Percentiles rank a stretch among this genome's conserved stretches.
These are phyloP conservation scores for Thymelicus sylvestris DNA, from an alignment of 2,888 invertebrate genomes.

Conservation along the genomic window DNA sequence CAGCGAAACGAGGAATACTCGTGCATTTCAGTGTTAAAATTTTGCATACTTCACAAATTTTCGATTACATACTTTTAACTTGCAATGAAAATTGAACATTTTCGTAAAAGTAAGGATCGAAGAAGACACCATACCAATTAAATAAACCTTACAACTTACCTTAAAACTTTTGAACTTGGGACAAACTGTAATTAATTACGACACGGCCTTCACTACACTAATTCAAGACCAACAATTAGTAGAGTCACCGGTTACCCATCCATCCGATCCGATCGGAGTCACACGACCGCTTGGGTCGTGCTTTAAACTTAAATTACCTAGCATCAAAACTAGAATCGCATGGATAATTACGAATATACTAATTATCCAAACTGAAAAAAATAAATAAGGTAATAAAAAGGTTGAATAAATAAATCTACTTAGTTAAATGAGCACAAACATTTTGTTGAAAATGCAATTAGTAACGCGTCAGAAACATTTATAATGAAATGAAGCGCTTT, in stretches of 20 bases:
- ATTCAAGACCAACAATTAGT: too few relatives aligned
- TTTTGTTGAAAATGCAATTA: conserved; percentile 25
- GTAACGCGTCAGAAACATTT: conserved; percentile 19
- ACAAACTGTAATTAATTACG: too few relatives aligned
- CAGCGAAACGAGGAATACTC: conserved; percentile 15
- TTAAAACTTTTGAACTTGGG: too few relatives aligned
- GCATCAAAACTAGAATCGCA: too few relatives aligned
- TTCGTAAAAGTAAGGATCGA: not conserved
- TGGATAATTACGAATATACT: too few relatives aligned
- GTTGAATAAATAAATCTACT: conserved; percentile 4
- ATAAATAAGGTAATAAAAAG: not conserved
- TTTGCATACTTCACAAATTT: conserved; percentile 10
- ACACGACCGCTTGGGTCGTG: too few relatives aligned
- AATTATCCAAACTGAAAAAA: not conserved
- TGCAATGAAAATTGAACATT: not conserved
- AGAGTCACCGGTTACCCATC: too few relatives aligned
- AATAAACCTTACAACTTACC: too few relatives aligned
- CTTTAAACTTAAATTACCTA: too few relatives aligned
- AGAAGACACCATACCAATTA: too few relatives aligned
- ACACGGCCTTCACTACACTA: too few relatives aligned
- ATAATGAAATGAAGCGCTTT: conserved; percentile 32
- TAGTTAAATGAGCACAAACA: conserved; percentile 2
- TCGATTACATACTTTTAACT: not conserved
- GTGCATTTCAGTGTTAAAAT: conserved; percentile 1
- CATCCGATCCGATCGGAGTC: too few relatives aligned